Base-by-base conservation (phyloP, 2,888 invertebrate genomes). In the Plebejus melissa region DNA sequence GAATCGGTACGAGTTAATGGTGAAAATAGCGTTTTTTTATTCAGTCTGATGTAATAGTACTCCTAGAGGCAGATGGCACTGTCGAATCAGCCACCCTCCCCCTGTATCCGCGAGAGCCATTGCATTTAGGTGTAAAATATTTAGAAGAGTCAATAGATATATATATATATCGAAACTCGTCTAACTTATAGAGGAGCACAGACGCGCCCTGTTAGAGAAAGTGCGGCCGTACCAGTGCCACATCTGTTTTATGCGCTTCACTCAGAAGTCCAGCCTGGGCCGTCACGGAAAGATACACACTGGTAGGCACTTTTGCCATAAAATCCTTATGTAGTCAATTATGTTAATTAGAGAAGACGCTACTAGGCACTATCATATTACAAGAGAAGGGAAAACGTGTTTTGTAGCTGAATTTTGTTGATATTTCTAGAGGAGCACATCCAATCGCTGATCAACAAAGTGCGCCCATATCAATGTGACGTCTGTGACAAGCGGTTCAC, bases 401-500 rank as follows among this genome's bases (percentile, higher is more conserved):
- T 86, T 86, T 93, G 91, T 92, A 94, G 93, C 91, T 90, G 87
- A 87, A 88, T 90, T 92, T 90, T 91, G 86, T 94, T 94, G 92
- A 90, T 93, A 90, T 92, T 94, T 94, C 92, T 94, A 94, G 94
- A 94, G 91, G 94, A 94, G 91, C 94, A 94, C 94, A 94, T 94
- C 91, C 94, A 94, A 92, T 94, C 94, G 94, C 94, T 94, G 94
- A 94, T 94, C 94, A 94, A 94, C 94, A 94, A 94, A 94, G 94
- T 94, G 91, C 94, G 94, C 86, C 94, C 94, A 84, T 94, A 93
- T 91, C 94, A 96, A 88, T 97, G 97, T 89, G 96, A 96, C 89
- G 94, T 96, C 87, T 97, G 97, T 90, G 94, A 96, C 88, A 97
- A 97, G 94, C 94, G 96, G 87, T 97, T 97, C 93, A 96, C 96